Evolutionary conservation across 2,888 invertebrate species (phyloP).

Genomic region (Enoplolaimus lenunculus): DNA sequence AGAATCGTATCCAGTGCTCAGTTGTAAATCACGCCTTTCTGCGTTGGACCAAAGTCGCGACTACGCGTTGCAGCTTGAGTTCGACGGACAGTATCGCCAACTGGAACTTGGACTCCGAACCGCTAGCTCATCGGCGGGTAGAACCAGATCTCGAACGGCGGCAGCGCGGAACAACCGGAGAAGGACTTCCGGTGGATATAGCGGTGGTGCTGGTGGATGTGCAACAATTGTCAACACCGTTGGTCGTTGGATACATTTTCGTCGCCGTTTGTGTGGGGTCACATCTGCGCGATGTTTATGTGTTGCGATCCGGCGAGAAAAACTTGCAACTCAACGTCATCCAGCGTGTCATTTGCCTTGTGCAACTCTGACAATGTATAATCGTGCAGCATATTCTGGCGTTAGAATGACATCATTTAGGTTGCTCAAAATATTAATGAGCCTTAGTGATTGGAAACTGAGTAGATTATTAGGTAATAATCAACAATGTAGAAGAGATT

Average conservation of each 20-base stretch:
- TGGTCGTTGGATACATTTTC: background rate
- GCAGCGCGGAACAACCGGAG: too few relatives aligned
- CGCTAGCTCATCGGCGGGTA: too few relatives aligned
- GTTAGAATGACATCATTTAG: too few relatives aligned
- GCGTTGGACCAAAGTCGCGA: background rate
- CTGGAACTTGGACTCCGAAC: conserved; percentile 1
- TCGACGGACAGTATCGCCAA: conserved; percentile 12
- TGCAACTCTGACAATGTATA: background rate
- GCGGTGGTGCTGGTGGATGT: background rate
- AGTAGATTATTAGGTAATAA: too few relatives aligned
- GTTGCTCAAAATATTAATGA: too few relatives aligned
- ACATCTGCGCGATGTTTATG: background rate
- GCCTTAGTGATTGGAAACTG: too few relatives aligned
- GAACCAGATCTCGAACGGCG: too few relatives aligned
- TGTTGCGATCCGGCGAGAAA: background rate
- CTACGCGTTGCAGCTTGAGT: conserved; percentile 18
- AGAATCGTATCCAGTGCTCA: background rate
- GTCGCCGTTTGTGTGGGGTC: background rate
- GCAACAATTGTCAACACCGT: background rate
- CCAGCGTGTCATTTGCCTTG: background rate
- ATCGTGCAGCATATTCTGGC: background rate
- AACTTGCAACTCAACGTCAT: background rate
- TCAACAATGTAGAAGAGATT: too few relatives aligned
- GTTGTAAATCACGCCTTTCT: background rate
- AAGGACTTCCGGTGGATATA: too few relatives aligned